phyloP scores from a whole-genome alignment of 2,113 vertebrate genomes.

The Gila orcuttii region DNA sequence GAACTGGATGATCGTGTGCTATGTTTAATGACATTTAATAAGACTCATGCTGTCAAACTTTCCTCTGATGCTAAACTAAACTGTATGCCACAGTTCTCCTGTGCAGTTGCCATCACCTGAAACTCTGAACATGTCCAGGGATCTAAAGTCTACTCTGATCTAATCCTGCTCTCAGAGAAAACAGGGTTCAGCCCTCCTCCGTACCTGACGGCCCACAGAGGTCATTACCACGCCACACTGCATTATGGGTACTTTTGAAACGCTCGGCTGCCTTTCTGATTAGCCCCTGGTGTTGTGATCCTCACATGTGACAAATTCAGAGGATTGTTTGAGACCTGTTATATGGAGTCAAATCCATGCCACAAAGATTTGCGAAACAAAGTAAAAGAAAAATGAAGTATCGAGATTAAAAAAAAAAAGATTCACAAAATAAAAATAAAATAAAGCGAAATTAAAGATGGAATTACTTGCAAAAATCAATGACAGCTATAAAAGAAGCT shows the following conservation, averaged over 20 bases:
- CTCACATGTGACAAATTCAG: background rate
- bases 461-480: too few relatives aligned
- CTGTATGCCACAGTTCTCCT: constrained; percentile 1
- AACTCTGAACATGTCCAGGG: background rate
- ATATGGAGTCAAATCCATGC: too few relatives aligned
- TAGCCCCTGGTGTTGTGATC: constrained; percentile 30
- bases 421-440: too few relatives aligned
- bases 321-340: background rate
- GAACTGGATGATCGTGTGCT: constrained; percentile 7
- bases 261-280: background rate
- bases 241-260: constrained; percentile 22
- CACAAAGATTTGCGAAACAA: too few relatives aligned
- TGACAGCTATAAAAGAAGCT: too few relatives aligned
- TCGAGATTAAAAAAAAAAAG: too few relatives aligned
- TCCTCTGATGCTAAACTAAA: background rate
- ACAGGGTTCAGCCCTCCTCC: constrained; percentile 3
- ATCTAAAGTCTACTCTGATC: background rate
- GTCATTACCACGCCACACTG: constrained; percentile 2
- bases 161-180: constrained; percentile 33
- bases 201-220: background rate
- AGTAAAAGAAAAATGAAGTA: too few relatives aligned
- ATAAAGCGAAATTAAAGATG: too few relatives aligned
- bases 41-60: background rate
- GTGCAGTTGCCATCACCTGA: background rate
- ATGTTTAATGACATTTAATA: constrained; percentile 6